A percentile compares a stretch with the other conserved stretches of the same genome.
These are phyloP conservation scores for Barbus barbus DNA, from an alignment of 2,113 vertebrate genomes.

Conservation along the genomic window DNA sequence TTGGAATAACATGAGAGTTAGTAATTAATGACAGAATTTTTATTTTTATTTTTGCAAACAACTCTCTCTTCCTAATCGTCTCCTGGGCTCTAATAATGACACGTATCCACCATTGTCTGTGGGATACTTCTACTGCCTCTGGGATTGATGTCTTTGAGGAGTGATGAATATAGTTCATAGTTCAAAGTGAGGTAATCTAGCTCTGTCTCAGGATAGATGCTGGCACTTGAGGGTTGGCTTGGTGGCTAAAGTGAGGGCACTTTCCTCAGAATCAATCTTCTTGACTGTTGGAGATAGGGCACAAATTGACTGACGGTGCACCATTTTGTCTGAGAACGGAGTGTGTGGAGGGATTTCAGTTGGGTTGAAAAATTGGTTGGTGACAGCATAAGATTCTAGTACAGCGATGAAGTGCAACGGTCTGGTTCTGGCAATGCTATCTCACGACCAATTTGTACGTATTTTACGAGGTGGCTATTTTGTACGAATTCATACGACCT, in stretches of 20 bases:
- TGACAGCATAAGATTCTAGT: neutral
- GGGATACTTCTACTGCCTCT: neutral
- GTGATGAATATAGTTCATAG: neutral
- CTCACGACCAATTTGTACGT: no score
- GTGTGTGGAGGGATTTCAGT: conserved; percentile 22
- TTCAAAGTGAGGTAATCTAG: neutral
- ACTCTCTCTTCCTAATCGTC: neutral
- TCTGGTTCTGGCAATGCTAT: neutral
- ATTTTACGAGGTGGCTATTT: no score
- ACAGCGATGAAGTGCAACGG: neutral
- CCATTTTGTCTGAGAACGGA: neutral
- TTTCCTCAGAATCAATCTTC: conserved; percentile 14
- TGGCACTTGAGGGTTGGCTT: conserved; percentile 9
- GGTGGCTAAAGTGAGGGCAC: conserved; percentile 7
- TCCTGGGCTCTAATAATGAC: neutral
- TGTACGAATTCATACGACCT: no score
- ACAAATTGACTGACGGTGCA: neutral
- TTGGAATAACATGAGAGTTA: no score
- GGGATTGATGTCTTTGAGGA: conserved; percentile 6
- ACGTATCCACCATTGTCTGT: neutral
- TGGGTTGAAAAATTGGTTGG: neutral
- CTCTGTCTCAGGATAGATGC: neutral
- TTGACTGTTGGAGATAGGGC: conserved; percentile 12
- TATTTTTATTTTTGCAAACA: neutral
- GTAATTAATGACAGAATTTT: no score